A percentile compares a stretch with the other conserved stretches of the same genome.
Conservation (phyloP, 2,113 vertebrate genomes). For the Spermophilus dauricus region DNA sequence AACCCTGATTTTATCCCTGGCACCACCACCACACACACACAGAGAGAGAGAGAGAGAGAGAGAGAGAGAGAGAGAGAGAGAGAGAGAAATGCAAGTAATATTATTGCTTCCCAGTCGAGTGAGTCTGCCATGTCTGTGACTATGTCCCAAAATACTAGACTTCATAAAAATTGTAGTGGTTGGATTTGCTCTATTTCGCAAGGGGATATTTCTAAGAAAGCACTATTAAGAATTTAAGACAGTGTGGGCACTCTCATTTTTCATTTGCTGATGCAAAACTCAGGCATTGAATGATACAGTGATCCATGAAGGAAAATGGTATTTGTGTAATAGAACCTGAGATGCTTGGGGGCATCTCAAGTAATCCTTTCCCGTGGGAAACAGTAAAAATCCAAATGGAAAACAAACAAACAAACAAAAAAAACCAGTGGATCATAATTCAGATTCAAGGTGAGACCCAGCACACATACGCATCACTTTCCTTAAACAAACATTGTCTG, state of each 20-base stretch:
- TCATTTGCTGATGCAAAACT: neutral
- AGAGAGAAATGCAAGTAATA: neutral
- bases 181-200: neutral
- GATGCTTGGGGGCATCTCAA: neutral
- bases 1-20: too few species aligned
- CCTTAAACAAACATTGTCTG: neutral
- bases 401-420: too few species aligned
- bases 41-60: too few species aligned
- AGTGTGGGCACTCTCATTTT: neutral
- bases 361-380: neutral
- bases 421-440: neutral
- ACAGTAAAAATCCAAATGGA: neutral
- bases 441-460: neutral
- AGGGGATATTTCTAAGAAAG: neutral
- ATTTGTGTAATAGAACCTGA: neutral
- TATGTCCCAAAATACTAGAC: neutral
- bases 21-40: too few species aligned
- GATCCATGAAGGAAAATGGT: neutral
- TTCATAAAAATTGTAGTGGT: neutral
- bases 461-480: neutral
- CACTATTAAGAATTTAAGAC: neutral
- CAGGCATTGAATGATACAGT: neutral
- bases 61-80: too few species aligned
- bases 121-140: neutral
- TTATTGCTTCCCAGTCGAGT: neutral